phyloP scores from a whole-genome alignment of 2,888 invertebrate genomes.

The Temnothorax unifasciatus region DNA sequence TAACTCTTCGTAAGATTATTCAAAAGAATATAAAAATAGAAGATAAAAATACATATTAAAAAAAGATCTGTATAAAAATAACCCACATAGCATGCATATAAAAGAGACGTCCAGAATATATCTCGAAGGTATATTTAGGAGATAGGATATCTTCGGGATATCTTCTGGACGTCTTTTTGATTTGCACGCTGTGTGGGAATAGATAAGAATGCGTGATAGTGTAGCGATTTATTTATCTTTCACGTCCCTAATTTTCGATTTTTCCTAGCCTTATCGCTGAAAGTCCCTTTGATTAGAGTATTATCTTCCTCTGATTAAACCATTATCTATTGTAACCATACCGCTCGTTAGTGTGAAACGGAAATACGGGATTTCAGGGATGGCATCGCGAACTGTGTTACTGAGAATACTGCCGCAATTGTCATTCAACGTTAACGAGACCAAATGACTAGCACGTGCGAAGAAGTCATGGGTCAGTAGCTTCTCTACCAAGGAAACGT shows the following conservation, averaged over 20 bases:
- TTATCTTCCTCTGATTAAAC: neutral
- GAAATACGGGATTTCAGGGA: conserved; percentile 2
- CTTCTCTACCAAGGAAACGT: neutral
- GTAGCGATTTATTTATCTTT: neutral
- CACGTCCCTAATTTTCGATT: neutral
- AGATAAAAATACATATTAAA: neutral
- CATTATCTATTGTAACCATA: neutral
- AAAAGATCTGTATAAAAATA: neutral
- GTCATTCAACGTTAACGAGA: conserved; percentile 51
- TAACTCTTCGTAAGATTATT: neutral
- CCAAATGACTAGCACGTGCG: conserved; percentile 41
- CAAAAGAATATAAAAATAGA: neutral
- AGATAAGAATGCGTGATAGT: neutral
- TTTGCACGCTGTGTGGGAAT: no score
- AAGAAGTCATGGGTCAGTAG: conserved; percentile 36
- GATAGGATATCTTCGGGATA: no score
- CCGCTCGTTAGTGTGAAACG: conserved; percentile 12
- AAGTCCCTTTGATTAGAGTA: neutral
- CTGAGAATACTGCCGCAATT: conserved; percentile 2
- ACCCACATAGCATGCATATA: neutral
- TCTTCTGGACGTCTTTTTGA: no score
- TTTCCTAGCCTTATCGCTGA: neutral
- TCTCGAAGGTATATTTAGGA: no score
- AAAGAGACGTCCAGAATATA: no score
- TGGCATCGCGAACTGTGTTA: neutral